Evolutionary conservation across 2,113 vertebrate species (phyloP).

Genomic region (Alectura lathami): DNA sequence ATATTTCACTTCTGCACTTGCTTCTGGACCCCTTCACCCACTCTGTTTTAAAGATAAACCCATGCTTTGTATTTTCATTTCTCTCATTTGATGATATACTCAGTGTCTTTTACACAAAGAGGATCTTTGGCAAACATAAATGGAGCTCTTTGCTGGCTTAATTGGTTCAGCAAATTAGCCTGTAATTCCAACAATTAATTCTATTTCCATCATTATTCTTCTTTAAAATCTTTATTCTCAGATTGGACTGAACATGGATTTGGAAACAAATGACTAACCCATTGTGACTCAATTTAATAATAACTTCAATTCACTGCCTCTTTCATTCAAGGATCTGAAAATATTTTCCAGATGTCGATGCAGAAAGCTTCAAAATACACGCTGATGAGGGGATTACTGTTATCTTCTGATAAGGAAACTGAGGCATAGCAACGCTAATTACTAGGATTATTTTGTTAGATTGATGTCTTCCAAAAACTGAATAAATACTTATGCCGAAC

Average conservation of each 20-base stretch:
- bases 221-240: constrained; percentile 5
- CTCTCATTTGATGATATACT: constrained; percentile 23
- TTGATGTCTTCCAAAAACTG: neutral
- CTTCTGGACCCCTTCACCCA: constrained; percentile 42
- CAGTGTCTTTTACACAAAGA: constrained; percentile 25
- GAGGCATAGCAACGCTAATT: neutral
- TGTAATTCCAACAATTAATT: constrained; percentile 57
- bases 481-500: neutral
- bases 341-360: constrained; percentile 15
- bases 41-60: constrained; percentile 58
- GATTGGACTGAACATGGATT: constrained; percentile 29
- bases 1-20: constrained; percentile 61
- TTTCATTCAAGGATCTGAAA: constrained; percentile 20
- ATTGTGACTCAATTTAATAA: neutral
- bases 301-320: neutral
- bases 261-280: neutral
- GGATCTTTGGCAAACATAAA: constrained; percentile 54
- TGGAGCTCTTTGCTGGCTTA: constrained; percentile 39
- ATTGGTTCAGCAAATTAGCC: constrained; percentile 62
- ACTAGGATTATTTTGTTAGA: constrained; percentile 3
- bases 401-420: constrained; percentile 23
- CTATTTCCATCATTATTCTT: constrained; percentile 32
- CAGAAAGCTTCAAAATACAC: neutral
- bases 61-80: constrained; percentile 40
- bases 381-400: neutral